Evolutionary conservation across 2,113 vertebrate genomes (phyloP).

Genomic region (Corythaixoides concolor): DNA sequence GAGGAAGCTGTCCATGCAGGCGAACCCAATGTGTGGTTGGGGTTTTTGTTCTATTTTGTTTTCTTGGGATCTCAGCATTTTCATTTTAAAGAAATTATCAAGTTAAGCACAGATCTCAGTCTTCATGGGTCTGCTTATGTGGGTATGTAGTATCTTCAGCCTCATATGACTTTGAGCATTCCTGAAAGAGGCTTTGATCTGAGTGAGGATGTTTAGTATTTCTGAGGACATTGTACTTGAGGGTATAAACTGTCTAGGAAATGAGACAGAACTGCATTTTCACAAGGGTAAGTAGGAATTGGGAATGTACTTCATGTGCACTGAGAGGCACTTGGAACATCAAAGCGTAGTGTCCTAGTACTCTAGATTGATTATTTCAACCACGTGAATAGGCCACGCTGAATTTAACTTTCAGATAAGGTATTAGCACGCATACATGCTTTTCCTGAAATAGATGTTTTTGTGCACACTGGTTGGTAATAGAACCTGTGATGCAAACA

Average conservation of each 20-base stretch:
- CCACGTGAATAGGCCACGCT: not conserved
- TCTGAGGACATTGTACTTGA: not conserved
- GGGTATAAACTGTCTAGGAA: not conserved
- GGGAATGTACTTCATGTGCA: not conserved
- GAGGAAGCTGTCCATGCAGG: not conserved
- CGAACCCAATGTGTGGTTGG: not conserved
- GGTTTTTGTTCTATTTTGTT: not conserved
- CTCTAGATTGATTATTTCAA: not conserved
- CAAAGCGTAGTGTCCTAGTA: not conserved
- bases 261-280: not conserved
- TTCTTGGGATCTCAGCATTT: not conserved
- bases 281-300: not conserved
- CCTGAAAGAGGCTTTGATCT: slow-evolving; percentile 18
- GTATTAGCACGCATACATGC: not conserved
- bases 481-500: not conserved
- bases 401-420: not conserved
- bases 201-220: not conserved
- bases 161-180: not conserved
- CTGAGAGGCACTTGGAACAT: not conserved
- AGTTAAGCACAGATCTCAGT: not conserved
- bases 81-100: not conserved
- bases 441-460: not conserved
- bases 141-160: not conserved
- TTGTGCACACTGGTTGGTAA: not conserved
- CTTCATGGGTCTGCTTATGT: not conserved